A percentile compares a stretch with the other conserved stretches of the same genome.
Conservation (phyloP, 35 echinoderm and acorn worm species). For the Ptychodera flava region DNA sequence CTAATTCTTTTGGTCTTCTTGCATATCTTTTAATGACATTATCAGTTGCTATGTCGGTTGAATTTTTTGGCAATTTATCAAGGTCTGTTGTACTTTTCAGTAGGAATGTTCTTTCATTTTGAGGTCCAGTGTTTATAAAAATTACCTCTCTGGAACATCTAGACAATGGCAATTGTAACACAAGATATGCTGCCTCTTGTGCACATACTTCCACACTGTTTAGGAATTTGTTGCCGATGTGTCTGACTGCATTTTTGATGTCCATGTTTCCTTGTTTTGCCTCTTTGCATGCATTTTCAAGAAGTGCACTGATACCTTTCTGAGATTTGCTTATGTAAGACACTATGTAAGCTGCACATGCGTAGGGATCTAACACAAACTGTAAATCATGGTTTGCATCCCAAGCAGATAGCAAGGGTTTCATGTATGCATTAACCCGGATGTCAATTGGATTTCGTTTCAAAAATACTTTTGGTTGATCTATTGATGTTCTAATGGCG, state of each 20-base stretch:
- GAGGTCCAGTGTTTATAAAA: conserved; percentile 51
- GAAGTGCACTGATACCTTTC: conserved; percentile 38
- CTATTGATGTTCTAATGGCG: conserved; percentile 17
- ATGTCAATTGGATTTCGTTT: neutral
- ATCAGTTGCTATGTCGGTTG: conserved; percentile 17
- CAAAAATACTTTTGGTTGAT: neutral
- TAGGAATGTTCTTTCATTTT: conserved; percentile 30
- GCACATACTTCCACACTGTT: conserved; percentile 68
- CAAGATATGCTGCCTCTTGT: conserved; percentile 50
- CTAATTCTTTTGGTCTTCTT: conserved; percentile 32
- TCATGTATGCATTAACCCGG: conserved; percentile 17
- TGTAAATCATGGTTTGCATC: neutral
- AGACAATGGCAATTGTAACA: conserved; percentile 43
- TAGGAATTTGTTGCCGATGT: conserved; percentile 55
- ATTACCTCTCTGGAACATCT: conserved; percentile 38
- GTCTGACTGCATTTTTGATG: conserved; percentile 25
- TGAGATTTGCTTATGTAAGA: conserved; percentile 59
- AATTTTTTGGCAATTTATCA: conserved; percentile 35
- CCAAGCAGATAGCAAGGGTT: neutral
- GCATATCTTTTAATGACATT: conserved; percentile 30
- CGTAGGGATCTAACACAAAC: neutral
- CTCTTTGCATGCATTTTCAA: conserved; percentile 31
- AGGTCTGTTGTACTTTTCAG: conserved; percentile 28
- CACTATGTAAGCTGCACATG: conserved; percentile 16
- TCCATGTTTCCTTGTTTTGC: conserved; percentile 41